phyloP scores from a whole-genome alignment of 2,888 invertebrate species.

The Athetis lepigone region DNA sequence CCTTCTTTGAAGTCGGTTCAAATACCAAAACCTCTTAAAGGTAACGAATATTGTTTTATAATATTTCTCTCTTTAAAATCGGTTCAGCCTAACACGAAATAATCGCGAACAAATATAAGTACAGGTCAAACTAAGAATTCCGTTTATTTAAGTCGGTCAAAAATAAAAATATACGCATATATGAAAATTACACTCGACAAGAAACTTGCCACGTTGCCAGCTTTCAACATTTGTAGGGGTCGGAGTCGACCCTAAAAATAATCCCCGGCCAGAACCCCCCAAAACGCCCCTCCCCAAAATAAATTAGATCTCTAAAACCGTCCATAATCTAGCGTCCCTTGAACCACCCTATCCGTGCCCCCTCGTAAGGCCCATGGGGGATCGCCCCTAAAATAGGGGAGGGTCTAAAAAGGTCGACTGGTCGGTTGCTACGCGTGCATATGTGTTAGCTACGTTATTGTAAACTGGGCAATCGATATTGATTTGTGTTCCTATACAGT shows the following conservation, averaged over 20 bases:
- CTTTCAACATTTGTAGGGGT: slow-evolving; percentile 56
- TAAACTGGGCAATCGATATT: slow-evolving; percentile 64
- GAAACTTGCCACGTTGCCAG: slow-evolving; percentile 23
- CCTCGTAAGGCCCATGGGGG: slow-evolving; percentile 80
- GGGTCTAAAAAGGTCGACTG: slow-evolving; percentile 79
- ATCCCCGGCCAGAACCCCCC: slow-evolving; percentile 64
- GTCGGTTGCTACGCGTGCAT: slow-evolving; percentile 63
- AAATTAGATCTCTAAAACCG: slow-evolving; percentile 82
- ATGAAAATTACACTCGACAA: slow-evolving; percentile 38
- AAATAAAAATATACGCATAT: slow-evolving; percentile 12
- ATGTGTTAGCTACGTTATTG: slow-evolving; percentile 61
- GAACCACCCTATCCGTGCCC: slow-evolving; percentile 72
- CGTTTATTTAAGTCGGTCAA: too few relatives aligned
- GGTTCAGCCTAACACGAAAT: too few relatives aligned
- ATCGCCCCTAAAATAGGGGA: slow-evolving; percentile 79
- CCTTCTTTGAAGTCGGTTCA: too few relatives aligned
- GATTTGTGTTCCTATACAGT: slow-evolving; percentile 56
- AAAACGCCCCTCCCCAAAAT: slow-evolving; percentile 76
- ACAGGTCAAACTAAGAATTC: too few relatives aligned
- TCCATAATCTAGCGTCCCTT: slow-evolving; percentile 71
- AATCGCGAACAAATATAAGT: too few relatives aligned
- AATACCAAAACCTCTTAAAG: too few relatives aligned
- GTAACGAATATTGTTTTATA: too few relatives aligned
- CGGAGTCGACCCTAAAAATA: slow-evolving; percentile 62
- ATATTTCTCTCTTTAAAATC: too few relatives aligned